A percentile compares a stretch with the other conserved stretches of the same genome.
Conservation (phyloP, 1,140 invertebrate genomes). For the Euglossa dilemma region DNA sequence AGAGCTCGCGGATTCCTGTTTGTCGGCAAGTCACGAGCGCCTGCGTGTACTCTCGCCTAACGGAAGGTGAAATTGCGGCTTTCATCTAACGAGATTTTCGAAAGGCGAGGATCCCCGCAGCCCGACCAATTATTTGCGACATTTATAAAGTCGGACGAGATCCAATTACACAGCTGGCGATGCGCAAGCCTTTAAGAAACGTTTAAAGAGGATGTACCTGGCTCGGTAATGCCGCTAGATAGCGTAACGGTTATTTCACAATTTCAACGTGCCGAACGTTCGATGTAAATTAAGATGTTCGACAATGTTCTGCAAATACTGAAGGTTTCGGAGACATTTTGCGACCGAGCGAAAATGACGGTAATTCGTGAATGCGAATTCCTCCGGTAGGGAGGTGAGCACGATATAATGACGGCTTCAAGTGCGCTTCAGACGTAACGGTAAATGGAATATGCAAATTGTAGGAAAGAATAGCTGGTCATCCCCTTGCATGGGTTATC, state of each 20-base stretch:
- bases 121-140: conserved; percentile 29
- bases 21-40: neutral
- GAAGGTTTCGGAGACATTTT: too few relatives aligned
- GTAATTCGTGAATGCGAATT: too few relatives aligned
- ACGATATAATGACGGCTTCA: too few relatives aligned
- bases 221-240: too few relatives aligned
- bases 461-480: too few relatives aligned
- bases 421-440: too few relatives aligned
- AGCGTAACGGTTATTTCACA: neutral
- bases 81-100: conserved; percentile 27
- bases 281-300: neutral
- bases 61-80: conserved; percentile 20
- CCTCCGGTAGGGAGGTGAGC: too few relatives aligned
- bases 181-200: conserved; percentile 22
- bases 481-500: too few relatives aligned
- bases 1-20: neutral
- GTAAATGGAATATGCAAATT: too few relatives aligned
- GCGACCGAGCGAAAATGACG: too few relatives aligned
- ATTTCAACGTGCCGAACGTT: neutral
- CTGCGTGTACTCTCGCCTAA: neutral
- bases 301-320: neutral
- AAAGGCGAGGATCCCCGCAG: neutral
- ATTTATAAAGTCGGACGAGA: conserved; percentile 40
- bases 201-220: conserved; percentile 36
- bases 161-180: conserved; percentile 30